Conservation (phyloP, 1,140 invertebrate genomes). For the Pteromalus puparum region DNA sequence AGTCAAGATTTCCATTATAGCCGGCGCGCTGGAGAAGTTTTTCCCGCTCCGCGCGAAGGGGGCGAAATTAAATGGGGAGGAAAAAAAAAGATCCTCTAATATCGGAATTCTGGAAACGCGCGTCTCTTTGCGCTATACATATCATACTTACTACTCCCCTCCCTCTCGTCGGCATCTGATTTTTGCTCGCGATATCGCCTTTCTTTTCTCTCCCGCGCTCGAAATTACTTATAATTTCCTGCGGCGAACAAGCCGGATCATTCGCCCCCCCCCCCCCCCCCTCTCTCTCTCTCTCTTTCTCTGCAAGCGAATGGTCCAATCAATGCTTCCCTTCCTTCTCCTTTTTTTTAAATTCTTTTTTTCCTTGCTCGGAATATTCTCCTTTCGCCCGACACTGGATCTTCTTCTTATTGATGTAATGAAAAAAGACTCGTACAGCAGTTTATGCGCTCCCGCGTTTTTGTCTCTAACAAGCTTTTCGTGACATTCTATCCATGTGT, state of each 20-base stretch:
- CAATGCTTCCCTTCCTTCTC: slow-evolving; percentile 48
- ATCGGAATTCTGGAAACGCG: slow-evolving; percentile 47
- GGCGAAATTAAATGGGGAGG: slow-evolving; percentile 27
- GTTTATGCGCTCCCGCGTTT: neutral
- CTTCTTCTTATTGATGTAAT: neutral
- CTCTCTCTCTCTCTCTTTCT: neutral
- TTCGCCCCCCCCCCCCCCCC: no score
- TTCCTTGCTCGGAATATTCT: neutral
- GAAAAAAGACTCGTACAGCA: slow-evolving; percentile 12
- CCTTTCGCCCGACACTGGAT: neutral
- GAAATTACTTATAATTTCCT: slow-evolving; percentile 67
- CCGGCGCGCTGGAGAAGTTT: neutral
- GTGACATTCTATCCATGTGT: neutral
- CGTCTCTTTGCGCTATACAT: neutral
- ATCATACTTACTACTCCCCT: neutral
- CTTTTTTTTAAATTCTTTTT: neutral
- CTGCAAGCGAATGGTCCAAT: slow-evolving; percentile 55
- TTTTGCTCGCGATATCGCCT: slow-evolving; percentile 48
- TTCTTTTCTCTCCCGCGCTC: slow-evolving; percentile 40
- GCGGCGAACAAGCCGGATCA: slow-evolving; percentile 59
- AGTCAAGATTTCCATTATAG: slow-evolving; percentile 39
- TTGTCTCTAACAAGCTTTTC: slow-evolving; percentile 2
- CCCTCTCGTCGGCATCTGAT: slow-evolving; percentile 20
- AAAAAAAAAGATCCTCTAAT: slow-evolving; percentile 42
- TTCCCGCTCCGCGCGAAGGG: neutral